A percentile compares a stretch with the other conserved stretches of the same genome.
These are phyloP conservation scores for Lacanobia oleracea DNA, from an alignment of 2,888 invertebrate genomes.

Conservation along the genomic window DNA sequence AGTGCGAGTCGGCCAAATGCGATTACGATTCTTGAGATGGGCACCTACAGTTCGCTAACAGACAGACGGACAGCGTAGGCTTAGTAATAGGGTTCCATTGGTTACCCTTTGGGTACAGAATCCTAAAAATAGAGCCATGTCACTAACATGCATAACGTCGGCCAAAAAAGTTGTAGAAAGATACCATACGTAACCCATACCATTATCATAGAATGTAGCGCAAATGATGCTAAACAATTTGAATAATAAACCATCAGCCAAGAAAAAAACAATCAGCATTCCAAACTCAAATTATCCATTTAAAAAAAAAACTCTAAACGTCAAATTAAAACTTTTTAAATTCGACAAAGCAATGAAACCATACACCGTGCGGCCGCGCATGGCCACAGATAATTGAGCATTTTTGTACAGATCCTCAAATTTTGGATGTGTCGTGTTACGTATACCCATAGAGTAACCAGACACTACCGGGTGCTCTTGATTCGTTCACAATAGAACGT, in stretches of 20 bases:
- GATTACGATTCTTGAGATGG: no score
- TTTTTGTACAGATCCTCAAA: slow-evolving; percentile 60
- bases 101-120: no score
- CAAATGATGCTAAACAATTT: slow-evolving; percentile 20
- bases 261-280: slow-evolving; percentile 42
- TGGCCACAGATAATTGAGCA: slow-evolving; percentile 67
- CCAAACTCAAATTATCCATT: slow-evolving; percentile 29
- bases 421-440: slow-evolving; percentile 66
- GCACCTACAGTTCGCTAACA: no score
- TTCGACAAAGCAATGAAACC: slow-evolving; percentile 61
- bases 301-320: slow-evolving; percentile 33
- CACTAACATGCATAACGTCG: neutral
- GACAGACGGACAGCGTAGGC: no score
- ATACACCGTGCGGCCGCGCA: slow-evolving; percentile 59
- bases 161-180: slow-evolving; percentile 6
- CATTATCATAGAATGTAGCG: neutral
- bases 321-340: slow-evolving; percentile 61
- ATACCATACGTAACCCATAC: slow-evolving; percentile 16
- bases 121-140: no score
- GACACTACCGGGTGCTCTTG: slow-evolving; percentile 69
- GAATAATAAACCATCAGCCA: slow-evolving; percentile 12
- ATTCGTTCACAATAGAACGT: slow-evolving; percentile 73
- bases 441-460: slow-evolving; percentile 49
- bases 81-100: no score
- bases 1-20: no score